Conservation (phyloP, 2,113 vertebrate species). For the Sisor rabdophorus region DNA sequence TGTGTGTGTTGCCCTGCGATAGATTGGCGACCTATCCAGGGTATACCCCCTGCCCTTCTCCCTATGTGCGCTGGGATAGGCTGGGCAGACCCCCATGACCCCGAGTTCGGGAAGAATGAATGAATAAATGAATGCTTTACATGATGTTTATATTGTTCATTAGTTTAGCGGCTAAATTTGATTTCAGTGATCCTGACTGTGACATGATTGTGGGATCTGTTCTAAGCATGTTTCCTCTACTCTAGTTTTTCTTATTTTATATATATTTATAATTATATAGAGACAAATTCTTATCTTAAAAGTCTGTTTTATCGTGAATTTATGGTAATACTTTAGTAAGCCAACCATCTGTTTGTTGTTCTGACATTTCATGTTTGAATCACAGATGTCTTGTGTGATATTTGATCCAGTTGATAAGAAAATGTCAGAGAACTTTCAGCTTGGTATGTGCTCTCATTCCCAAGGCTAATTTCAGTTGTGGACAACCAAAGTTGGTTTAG, state of each 20-base stretch:
- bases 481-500: constrained; percentile 37
- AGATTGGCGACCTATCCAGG: too few relatives aligned
- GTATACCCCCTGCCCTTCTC: too few relatives aligned
- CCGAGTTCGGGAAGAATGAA: too few relatives aligned
- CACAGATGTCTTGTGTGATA: constrained; percentile 37
- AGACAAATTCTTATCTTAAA: too few relatives aligned
- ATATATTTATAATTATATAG: too few relatives aligned
- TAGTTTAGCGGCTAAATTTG: neutral
- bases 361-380: constrained; percentile 40
- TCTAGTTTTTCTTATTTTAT: neutral
- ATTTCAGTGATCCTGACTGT: neutral
- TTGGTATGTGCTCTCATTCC: constrained; percentile 40
- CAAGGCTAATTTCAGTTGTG: constrained; percentile 47
- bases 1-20: too few relatives aligned
- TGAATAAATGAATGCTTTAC: too few relatives aligned
- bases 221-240: too few relatives aligned
- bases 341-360: constrained; percentile 43
- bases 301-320: neutral
- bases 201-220: neutral
- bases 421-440: constrained; percentile 32
- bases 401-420: constrained; percentile 38
- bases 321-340: constrained; percentile 32
- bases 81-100: too few relatives aligned
- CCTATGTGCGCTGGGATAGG: too few relatives aligned
- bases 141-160: neutral